Conservation (phyloP, 2,888 invertebrate species). For the Erebia ligea region DNA sequence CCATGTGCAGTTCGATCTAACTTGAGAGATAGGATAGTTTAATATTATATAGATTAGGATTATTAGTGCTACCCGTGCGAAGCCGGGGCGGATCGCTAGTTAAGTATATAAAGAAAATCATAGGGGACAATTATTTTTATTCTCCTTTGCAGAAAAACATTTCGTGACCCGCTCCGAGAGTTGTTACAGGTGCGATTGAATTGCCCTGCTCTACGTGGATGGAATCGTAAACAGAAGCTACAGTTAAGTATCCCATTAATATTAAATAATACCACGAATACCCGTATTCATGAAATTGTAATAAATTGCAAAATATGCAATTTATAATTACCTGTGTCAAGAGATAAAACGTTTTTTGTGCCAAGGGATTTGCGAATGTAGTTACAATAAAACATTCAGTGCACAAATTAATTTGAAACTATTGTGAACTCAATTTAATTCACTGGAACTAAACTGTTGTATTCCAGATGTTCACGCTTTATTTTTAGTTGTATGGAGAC, state of each 20-base stretch:
- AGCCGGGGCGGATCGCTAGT: no score
- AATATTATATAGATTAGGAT: no score
- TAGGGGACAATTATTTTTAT: no score
- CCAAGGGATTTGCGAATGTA: slow-evolving; percentile 6
- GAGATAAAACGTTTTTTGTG: slow-evolving; percentile 10
- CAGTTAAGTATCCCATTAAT: not conserved
- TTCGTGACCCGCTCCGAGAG: no score
- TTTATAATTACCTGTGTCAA: slow-evolving; percentile 2
- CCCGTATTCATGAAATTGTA: not conserved
- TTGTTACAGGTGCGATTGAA: no score
- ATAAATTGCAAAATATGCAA: slow-evolving; percentile 3
- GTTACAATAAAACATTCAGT: slow-evolving; percentile 15
- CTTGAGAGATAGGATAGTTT: no score
- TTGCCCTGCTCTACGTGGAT: not conserved
- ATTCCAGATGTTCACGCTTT: slow-evolving; percentile 30
- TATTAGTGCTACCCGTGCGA: no score
- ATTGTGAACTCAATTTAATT: slow-evolving; percentile 25
- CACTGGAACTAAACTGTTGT: slow-evolving; percentile 26
- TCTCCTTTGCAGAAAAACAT: no score
- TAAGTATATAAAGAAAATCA: no score
- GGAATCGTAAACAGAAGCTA: not conserved
- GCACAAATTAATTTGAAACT: slow-evolving; percentile 28
- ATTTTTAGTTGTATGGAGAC: slow-evolving; percentile 37
- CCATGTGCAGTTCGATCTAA: no score
- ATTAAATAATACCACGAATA: not conserved